phyloP scores from a whole-genome alignment of 2,113 vertebrate species.

The Burhinus bistriatus region DNA sequence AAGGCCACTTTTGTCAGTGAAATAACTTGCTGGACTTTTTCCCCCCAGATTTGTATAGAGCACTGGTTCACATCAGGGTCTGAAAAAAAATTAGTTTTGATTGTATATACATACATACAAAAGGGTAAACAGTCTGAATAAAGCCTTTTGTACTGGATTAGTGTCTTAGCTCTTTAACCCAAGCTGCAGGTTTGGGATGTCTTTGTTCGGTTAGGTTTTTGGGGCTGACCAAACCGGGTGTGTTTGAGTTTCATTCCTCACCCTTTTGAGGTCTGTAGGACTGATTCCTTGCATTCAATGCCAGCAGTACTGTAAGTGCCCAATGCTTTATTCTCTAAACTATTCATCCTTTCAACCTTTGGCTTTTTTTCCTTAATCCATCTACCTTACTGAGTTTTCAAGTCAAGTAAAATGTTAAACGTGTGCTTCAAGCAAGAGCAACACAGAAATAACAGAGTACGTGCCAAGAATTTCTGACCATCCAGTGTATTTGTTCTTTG shows the following conservation, averaged over 20 bases:
- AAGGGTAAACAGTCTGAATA: constrained; percentile 48
- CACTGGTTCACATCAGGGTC: constrained; percentile 59
- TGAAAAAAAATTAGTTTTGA: constrained; percentile 68
- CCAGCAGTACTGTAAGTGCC: constrained; percentile 65
- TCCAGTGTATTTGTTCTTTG: neutral
- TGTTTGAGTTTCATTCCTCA: constrained; percentile 54
- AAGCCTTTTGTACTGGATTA: constrained; percentile 56
- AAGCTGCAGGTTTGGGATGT: constrained; percentile 73
- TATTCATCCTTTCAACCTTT: constrained; percentile 73
- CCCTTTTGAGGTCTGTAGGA: constrained; percentile 63
- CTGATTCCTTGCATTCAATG: constrained; percentile 65
- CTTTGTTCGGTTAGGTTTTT: constrained; percentile 65
- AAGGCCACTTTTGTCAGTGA: constrained; percentile 66
- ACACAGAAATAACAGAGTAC: constrained; percentile 8
- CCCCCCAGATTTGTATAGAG: constrained; percentile 60
- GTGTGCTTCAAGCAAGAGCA: constrained; percentile 14
- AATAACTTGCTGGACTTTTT: constrained; percentile 62
- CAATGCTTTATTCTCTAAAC: constrained; percentile 61
- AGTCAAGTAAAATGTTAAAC: constrained; percentile 57
- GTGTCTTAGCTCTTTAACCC: constrained; percentile 61
- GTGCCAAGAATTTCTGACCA: constrained; percentile 31
- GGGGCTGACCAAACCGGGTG: constrained; percentile 40
- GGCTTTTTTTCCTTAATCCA: constrained; percentile 62
- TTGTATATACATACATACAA: constrained; percentile 65
- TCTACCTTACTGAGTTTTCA: constrained; percentile 59